phyloP scores from a whole-genome alignment of 2,797 vertebrate genomes.

The Eleutherodactylus coqui region DNA sequence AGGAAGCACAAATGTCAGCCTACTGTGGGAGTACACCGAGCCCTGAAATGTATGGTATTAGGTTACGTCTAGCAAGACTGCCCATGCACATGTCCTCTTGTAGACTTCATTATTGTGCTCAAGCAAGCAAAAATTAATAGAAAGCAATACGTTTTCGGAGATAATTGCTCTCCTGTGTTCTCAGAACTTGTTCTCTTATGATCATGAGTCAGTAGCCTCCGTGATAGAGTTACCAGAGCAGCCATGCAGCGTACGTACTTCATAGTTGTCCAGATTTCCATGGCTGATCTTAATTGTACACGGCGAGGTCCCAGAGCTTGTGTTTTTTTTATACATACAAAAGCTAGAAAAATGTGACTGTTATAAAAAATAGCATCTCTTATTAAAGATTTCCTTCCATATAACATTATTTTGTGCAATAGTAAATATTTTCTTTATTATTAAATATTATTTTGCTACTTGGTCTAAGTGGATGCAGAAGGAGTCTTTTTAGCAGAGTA shows the following conservation, averaged over 20 bases:
- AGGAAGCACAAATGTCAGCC: neutral
- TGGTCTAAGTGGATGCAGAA: neutral
- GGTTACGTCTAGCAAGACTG: constrained; percentile 14
- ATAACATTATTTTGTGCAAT: neutral
- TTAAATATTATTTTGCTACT: neutral
- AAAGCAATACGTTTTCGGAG: constrained; percentile 29
- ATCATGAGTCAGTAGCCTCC: constrained; percentile 1
- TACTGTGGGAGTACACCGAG: neutral
- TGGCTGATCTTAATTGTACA: constrained; percentile 2
- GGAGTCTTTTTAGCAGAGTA: too few relatives aligned
- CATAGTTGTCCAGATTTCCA: neutral
- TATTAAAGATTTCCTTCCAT: neutral
- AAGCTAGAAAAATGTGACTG: neutral
- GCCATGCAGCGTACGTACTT: constrained; percentile 2
- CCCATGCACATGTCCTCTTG: constrained; percentile 19
- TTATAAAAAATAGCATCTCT: neutral
- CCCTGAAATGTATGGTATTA: neutral
- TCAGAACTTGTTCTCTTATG: constrained; percentile 6
- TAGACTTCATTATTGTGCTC: constrained; percentile 44
- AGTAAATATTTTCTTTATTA: neutral
- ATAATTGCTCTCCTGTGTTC: constrained; percentile 23
- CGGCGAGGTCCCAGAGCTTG: neutral
- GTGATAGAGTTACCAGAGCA: neutral
- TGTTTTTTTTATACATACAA: neutral
- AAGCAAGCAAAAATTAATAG: constrained; percentile 38